Base-by-base conservation (phyloP, 2,888 invertebrate genomes). In the Cephus spinipes region DNA sequence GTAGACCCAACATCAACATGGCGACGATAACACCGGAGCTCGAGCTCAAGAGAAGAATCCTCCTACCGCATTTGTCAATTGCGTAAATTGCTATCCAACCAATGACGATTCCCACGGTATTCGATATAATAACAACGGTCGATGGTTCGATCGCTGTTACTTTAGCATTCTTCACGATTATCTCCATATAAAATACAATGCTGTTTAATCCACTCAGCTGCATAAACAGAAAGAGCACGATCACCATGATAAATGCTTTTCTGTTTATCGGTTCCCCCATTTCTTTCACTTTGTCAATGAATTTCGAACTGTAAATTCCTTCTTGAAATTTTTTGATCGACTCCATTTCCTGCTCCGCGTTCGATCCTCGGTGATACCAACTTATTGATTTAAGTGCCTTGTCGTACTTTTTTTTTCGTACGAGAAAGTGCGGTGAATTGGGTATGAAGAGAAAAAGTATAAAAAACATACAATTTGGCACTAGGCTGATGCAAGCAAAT, bases 201-300 rank as follows among this genome's bases (percentile, higher is more conserved):
- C 77, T 85, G 74, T 88, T 87, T 0, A 90, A 76, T 23, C 91
- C 91, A 78, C 87, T 85, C 4, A 90, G 68, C 74, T 90, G 91
- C 78, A 86, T 83, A 75, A 89, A 88, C 15, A 88, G 79, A 76
- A 86, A 87, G 1, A 91, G 78, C 0, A 85, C 69, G 4, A 81
- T 79, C 0, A 84, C 80, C 23, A 90, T 79, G 4, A 87, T 30
- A 15, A 89, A 34, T 0, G 90, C 89, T 9, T 84, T 87, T 9
- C 85, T 80, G 73, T 85, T 85, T 1, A 79, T 80, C 12, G 79
- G 75, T 12, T 74, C 11, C 12, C 33, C 79, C 23, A 88, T 77
- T 34, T 87, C 85, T 2, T 75, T 77, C 11, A 87, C 4, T 4
- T 74, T 75, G 0, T 83, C 76, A 6, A n/a, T 0, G 69, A 83